Conservation (phyloP, 2,797 vertebrate species). For the Adrianichthys oophorus region DNA sequence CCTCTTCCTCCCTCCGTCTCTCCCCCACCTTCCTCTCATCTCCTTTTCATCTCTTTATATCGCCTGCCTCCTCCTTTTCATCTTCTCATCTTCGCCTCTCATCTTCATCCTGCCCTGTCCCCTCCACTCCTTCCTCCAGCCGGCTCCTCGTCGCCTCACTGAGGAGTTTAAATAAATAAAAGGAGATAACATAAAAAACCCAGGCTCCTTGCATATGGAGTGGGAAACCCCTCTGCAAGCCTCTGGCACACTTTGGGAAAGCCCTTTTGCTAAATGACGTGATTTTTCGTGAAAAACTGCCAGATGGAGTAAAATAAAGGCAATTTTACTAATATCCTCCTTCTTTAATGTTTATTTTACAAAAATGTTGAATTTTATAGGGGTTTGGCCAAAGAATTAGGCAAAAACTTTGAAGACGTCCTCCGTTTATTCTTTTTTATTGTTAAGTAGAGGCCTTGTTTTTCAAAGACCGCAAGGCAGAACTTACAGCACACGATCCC, state of each 20-base stretch:
- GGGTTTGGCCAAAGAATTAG: background rate
- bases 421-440: background rate
- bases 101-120: constrained; percentile 21
- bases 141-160: constrained; percentile 28
- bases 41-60: constrained; percentile 34
- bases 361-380: too few species aligned
- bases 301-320: too few species aligned
- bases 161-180: constrained; percentile 48
- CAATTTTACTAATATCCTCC: too few species aligned
- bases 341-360: too few species aligned
- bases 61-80: constrained; percentile 25
- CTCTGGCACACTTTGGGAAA: constrained; percentile 31
- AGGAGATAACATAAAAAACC: constrained; percentile 48
- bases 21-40: constrained; percentile 23
- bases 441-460: background rate
- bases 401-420: background rate
- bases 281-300: background rate
- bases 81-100: constrained; percentile 46
- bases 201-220: constrained; percentile 18
- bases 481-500: constrained; percentile 13
- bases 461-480: constrained; percentile 3
- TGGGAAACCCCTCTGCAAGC: constrained; percentile 29
- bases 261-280: constrained; percentile 4
- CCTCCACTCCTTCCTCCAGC: constrained; percentile 7
- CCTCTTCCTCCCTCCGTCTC: constrained; percentile 53